Evolutionary conservation across 2,888 invertebrate species (phyloP), one percentile per base, ranked within the genome.

Genomic region (Noctua comes): DNA sequence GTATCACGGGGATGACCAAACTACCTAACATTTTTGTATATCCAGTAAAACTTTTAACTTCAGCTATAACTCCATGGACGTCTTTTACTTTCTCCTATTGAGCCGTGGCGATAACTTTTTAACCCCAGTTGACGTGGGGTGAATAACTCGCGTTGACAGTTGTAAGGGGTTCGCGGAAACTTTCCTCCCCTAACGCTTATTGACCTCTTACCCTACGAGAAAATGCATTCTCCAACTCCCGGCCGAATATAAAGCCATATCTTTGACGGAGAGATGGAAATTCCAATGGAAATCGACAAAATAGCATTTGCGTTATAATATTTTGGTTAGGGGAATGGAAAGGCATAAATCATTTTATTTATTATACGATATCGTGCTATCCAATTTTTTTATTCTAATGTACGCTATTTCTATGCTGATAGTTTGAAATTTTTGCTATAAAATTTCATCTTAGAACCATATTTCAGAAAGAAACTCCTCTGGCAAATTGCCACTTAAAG

Each of bases 91-190:
- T 92, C 92, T 93, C 90, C 92, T 91, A 93, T 93, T 92, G 93
- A 93, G 91, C 88, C 90, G 85, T 81, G 91, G 91, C 93, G 93
- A 95, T 95, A 94, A 95, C 94, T 94, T 95, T 93, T 95, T 93
- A 95, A 95, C 95, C 95, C 95, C 92, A 91, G 93, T 93, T 94
- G 95, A 95, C 93, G 92, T 93, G 91, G 95, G 95, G 95, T 94
- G 95, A 95, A 95, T 94, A 95, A 95, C 94, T 93, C 91, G 90
- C 91, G 93, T 92, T 95, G 96, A 95, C 95, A 95, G 93, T 95
- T 94, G 91, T 92, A 92, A 95, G 93, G 93, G 93, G 93, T 91
- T 91, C 91, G 88, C 83, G 89, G 88, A 91, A 93, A 93, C 90
- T 93, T 93, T 90, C 81, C 89, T 91, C 93, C 93, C 93, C 93